Base-by-base conservation (phyloP, 2,797 vertebrate species). In the Phalanger gymnotis region DNA sequence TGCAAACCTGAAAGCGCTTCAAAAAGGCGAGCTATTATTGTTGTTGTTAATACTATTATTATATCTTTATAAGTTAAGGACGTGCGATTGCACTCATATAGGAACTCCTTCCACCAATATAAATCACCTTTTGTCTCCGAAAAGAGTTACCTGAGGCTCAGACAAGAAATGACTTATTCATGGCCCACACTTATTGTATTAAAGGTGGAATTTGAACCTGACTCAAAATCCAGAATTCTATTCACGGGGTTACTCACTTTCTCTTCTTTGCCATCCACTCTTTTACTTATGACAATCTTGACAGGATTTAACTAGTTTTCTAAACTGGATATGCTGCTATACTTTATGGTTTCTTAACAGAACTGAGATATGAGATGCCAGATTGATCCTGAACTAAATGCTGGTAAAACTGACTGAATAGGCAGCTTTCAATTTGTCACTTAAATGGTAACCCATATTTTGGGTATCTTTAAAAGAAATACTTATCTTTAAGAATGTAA, bases 301-400 rank as follows among this genome's bases (percentile, higher is more conserved):
- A 22, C 12, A 90, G 47, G 94, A 2, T 40, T 55, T 14, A 93
- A n/a, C 56, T 54, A 81, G 56, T 56, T 94, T 89, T 73, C 90
- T 55, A 95, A 94, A 47, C 90, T 94, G 40, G 92, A 55, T 89
- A 61, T 90, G 89, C 51, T n/a, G 92, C 54, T 95, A 30, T 91
- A 91, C 52, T 90, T 90, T 89, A 34, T 90, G 73, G 56, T 47
- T 95, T 53, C 47, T 95, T 55, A 94, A 94, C 3, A 92, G 28
- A 93, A 95, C 56, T 95, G 54, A 93, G 54, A 53, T 66, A 92
- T 92, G 57, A 95, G 51, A 96, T 92, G 16, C 2, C 53, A 96
- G 58, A 96, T 55, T 96, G 92, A 30, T 92, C 73, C 93, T 28
- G 96, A 95, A 96, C 34, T 47, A 95, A 90, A 92, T 58, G 93